These are phyloP conservation scores for Lordiphosa mommai DNA, from an alignment of 1,140 invertebrate species.

Conservation along the genomic window DNA sequence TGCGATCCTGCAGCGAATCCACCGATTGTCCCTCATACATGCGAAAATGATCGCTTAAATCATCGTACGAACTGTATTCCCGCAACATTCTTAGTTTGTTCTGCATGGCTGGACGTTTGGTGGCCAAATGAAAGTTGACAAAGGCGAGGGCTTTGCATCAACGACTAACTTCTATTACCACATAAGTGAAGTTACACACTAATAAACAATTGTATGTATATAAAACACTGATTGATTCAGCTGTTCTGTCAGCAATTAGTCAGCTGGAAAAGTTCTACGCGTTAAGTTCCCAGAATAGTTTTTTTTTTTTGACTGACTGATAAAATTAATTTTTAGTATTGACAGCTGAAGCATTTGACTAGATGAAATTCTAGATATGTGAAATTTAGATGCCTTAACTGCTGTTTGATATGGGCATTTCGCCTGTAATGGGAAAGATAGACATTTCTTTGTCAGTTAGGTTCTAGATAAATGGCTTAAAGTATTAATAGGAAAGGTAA, in stretches of 20 bases:
- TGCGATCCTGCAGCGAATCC: conserved; percentile 45
- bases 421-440: too few species aligned
- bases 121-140: conserved; percentile 10
- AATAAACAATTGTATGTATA: too few species aligned
- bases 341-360: too few species aligned
- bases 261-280: conserved; percentile 6
- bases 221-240: conserved; percentile 28
- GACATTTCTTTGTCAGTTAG: too few species aligned
- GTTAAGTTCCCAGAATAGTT: background rate
- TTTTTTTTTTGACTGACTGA: too few species aligned
- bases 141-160: background rate
- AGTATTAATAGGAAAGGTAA: too few species aligned
- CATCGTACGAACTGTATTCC: conserved; percentile 54
- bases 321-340: too few species aligned
- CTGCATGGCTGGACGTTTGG: conserved; percentile 23
- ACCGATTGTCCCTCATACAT: conserved; percentile 46
- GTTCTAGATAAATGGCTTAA: too few species aligned
- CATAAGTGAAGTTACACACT: background rate
- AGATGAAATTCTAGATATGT: too few species aligned
- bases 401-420: too few species aligned
- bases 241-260: conserved; percentile 24
- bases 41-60: conserved; percentile 45
- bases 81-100: conserved; percentile 29
- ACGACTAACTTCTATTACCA: background rate
- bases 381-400: too few species aligned